Percentiles rank a stretch among this genome's conserved stretches.
Conservation (phyloP, 1,140 invertebrate genomes). For the Eurosta solidaginis region DNA sequence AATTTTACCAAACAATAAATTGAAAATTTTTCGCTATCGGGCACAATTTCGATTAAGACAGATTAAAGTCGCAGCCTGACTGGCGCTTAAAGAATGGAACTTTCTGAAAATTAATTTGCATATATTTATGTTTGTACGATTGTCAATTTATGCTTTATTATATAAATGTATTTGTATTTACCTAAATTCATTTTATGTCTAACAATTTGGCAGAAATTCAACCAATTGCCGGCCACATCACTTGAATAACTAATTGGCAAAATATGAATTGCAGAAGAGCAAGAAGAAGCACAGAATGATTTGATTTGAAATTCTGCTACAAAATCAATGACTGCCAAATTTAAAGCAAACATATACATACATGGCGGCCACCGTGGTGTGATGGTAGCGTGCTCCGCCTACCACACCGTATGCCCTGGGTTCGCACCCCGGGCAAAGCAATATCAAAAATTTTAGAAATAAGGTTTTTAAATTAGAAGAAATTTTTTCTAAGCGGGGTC, state of each 20-base stretch:
- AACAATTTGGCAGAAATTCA: not conserved
- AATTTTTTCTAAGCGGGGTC: too few relatives aligned
- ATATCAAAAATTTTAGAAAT: too few relatives aligned
- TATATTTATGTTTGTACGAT: not conserved
- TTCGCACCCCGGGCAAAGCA: too few relatives aligned
- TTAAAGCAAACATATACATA: too few relatives aligned
- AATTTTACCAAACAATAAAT: slow-evolving; percentile 16
- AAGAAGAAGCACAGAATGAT: not conserved
- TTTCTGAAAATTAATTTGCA: not conserved
- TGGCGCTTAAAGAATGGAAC: not conserved
- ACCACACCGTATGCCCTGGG: too few relatives aligned
- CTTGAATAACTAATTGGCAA: slow-evolving; percentile 21
- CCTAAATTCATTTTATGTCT: not conserved
- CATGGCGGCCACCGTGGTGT: too few relatives aligned
- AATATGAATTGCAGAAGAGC: slow-evolving; percentile 12
- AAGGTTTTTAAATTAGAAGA: too few relatives aligned
- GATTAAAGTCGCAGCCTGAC: not conserved
- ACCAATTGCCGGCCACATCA: slow-evolving; percentile 19
- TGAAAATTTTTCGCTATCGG: not conserved
- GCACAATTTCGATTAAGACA: slow-evolving; percentile 22
- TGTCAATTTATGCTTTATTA: not conserved
- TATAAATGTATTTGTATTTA: not conserved
- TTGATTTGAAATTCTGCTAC: not conserved
- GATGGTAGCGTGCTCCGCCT: too few relatives aligned
- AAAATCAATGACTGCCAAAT: not conserved